phyloP scores from a whole-genome alignment of 1,140 invertebrate genomes.

The Macrotrachela quadricornifera region DNA sequence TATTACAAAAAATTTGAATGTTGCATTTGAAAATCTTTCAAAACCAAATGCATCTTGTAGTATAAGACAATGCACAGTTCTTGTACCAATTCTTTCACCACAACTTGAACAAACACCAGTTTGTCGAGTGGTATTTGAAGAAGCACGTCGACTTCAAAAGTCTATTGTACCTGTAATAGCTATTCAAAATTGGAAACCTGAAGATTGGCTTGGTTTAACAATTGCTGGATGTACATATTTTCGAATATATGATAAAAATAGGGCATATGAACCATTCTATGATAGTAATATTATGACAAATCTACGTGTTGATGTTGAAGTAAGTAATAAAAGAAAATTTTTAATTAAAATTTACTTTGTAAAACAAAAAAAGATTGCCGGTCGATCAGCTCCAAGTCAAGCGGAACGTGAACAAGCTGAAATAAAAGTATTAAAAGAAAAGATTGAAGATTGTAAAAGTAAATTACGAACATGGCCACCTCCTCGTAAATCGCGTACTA shows the following conservation, averaged over 20 bases:
- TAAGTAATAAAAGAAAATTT: too few relatives aligned
- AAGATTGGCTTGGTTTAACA: slow-evolving; percentile 1
- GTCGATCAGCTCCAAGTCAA: background rate
- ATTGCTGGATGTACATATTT: slow-evolving; percentile 1
- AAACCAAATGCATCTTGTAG: background rate
- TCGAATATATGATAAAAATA: background rate
- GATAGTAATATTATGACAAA: background rate
- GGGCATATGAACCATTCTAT: background rate
- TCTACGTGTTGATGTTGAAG: background rate
- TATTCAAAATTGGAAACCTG: background rate
- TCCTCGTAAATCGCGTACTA: background rate
- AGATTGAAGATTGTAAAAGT: slow-evolving; percentile 5
- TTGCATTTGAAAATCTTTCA: background rate
- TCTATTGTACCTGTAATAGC: slow-evolving; percentile 1
- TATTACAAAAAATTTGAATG: background rate
- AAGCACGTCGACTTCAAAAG: background rate
- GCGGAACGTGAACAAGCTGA: background rate
- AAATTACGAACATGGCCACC: slow-evolving; percentile 7
- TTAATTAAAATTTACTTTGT: too few relatives aligned
- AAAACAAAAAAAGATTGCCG: background rate
- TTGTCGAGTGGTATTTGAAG: background rate
- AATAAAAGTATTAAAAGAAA: background rate
- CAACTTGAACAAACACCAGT: background rate
- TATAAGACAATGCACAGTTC: background rate
- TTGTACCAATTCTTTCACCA: slow-evolving; percentile 1